Base-by-base conservation (phyloP, 2,113 vertebrate genomes). In the Egretta garzetta region DNA sequence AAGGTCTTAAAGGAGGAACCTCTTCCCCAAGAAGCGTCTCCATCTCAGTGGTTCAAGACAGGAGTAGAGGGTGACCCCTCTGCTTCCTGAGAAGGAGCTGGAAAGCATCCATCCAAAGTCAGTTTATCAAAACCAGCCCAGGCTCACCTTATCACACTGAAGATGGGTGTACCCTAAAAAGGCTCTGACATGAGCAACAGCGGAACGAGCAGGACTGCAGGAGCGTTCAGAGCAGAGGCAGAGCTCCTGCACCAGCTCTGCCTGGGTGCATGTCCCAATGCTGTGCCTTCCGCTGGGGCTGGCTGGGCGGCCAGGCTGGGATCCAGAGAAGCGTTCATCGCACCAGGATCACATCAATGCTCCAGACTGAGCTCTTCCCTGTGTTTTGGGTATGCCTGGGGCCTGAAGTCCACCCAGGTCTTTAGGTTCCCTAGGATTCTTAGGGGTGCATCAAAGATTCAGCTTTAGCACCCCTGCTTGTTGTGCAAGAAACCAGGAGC, bases 1-100 rank as follows among this genome's bases (percentile, higher is more conserved):
- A 88, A 87, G 56, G 77, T 55, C 84, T 64, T 64, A 74, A 85
- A 93, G 62, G 81, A 96, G 88, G 96, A 96, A 93, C 53, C 24
- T 56, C 83, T 86, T n/a, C 66, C 53, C 74, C 41, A 50, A 35
- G 66, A 50, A 58, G 27, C 37, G 5, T 11, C 43, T 85, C 58
- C 0, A 1, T 45, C 70, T 90, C 2, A 4, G 32, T 30, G 43
- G 66, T 13, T 82, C 27, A 33, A 56, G 90, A 82, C 1, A 30
- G 87, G 77, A 64, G 10, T 0, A 33, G 24, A 19, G 35, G 49
- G 50, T 6, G 71, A 60, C 20, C 39, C 10, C 5, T 32, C 64
- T 73, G 90, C 72, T 53, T n/a, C 52, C 53, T 17, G 33, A 1
- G 2, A 70, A 74, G 43, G 43, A 35, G 73, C 60, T 85, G 93